Percentiles rank a stretch among this genome's conserved stretches.
These are phyloP conservation scores for Lycaon pictus DNA, from an alignment of 2,113 vertebrate species.

Conservation along the genomic window DNA sequence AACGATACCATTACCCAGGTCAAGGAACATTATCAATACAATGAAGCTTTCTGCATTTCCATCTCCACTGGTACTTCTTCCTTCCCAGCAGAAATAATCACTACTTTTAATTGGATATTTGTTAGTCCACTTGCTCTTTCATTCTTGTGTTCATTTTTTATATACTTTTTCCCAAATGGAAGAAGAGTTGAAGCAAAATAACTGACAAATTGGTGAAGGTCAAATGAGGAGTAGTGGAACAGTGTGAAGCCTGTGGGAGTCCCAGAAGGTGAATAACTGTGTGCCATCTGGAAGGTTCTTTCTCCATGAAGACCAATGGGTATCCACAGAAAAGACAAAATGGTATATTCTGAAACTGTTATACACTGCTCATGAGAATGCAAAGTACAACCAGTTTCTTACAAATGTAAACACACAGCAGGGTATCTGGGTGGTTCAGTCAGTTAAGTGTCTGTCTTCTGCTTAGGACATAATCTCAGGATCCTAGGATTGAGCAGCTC, in stretches of 20 bases:
- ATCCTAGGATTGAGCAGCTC: background rate
- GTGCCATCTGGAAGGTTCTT: background rate
- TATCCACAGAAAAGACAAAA: background rate
- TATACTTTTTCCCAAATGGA: background rate
- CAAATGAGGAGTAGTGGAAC: background rate
- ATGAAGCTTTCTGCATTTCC: background rate
- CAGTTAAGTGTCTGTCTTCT: background rate
- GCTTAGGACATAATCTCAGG: background rate
- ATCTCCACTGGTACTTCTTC: background rate
- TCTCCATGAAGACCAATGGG: background rate
- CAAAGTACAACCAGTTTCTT: conserved; percentile 1
- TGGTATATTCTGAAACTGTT: background rate
- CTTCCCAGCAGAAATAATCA: background rate
- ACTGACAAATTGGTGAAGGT: background rate
- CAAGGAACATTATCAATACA: background rate
- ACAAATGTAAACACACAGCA: background rate
- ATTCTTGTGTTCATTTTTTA: background rate
- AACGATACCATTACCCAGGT: background rate
- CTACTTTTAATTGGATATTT: background rate
- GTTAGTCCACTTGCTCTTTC: background rate
- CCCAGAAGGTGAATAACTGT: background rate
- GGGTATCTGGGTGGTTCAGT: background rate
- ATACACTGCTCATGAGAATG: background rate
- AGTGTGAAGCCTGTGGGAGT: background rate
- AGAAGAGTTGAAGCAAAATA: background rate